Conservation (phyloP, 2,113 vertebrate species). For the Sebastes schlegelii region DNA sequence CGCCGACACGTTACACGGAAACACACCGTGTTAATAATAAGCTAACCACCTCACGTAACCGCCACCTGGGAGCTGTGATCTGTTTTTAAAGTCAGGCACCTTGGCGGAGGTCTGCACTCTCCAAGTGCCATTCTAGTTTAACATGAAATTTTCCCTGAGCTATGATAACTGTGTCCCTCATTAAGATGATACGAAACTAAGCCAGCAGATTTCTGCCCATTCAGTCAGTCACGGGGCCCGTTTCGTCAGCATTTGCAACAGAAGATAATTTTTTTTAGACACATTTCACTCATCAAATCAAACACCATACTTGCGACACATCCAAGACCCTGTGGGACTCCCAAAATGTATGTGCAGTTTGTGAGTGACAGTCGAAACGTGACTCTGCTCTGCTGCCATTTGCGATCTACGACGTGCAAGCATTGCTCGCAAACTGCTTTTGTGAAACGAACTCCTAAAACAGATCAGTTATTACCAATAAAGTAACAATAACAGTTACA, state of each 20-base stretch:
- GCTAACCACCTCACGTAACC: too few relatives aligned
- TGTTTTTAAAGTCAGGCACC: too few relatives aligned
- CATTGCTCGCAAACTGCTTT: not conserved
- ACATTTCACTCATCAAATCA: not conserved
- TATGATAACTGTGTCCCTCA: not conserved
- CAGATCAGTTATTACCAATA: not conserved
- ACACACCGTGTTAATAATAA: too few relatives aligned
- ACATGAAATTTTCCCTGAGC: not conserved
- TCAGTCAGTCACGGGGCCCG: not conserved
- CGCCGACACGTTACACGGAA: too few relatives aligned
- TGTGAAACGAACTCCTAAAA: not conserved
- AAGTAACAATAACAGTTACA: not conserved
- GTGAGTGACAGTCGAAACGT: not conserved
- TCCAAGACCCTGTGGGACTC: not conserved
- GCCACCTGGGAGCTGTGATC: too few relatives aligned
- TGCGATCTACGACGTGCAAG: not conserved
- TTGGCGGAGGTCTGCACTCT: too few relatives aligned
- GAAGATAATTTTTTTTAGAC: not conserved
- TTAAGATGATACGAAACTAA: not conserved
- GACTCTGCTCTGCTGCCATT: too few relatives aligned
- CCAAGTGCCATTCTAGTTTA: too few relatives aligned
- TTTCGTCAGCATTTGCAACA: not conserved
- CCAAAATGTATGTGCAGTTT: not conserved
- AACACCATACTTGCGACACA: not conserved
- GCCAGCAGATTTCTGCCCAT: not conserved